These are phyloP conservation scores for Phenganax stokvisi DNA, from an alignment of 92 coral and sea anemone genomes.

Conservation along the genomic window DNA sequence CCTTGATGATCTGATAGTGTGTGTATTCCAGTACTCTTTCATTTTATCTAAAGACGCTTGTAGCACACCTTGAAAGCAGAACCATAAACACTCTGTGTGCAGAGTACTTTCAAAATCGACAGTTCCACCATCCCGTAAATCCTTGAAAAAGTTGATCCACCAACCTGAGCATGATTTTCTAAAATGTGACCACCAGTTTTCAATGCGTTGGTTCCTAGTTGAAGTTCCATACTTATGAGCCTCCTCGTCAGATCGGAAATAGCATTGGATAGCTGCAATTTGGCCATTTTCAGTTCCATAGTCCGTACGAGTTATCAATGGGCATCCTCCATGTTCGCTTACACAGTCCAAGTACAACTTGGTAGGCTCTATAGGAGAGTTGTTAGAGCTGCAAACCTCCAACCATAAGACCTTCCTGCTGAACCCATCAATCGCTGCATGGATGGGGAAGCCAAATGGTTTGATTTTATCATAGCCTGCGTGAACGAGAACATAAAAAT, in stretches of 20 bases:
- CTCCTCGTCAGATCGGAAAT: too few relatives aligned
- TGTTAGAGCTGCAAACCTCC: constrained; percentile 11
- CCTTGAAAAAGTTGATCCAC: too few relatives aligned
- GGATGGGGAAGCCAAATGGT: constrained; percentile 11
- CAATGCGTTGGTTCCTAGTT: neutral
- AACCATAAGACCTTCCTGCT: neutral
- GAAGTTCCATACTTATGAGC: neutral
- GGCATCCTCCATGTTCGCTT: constrained; percentile 14
- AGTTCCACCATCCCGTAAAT: too few relatives aligned
- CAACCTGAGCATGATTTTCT: neutral
- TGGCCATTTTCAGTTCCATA: constrained; percentile 10
- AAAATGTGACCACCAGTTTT: constrained; percentile 4
- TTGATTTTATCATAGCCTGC: constrained; percentile 7
- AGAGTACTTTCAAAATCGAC: too few relatives aligned
- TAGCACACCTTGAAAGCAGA: too few relatives aligned
- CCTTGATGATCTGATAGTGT: too few relatives aligned
- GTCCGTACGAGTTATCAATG: constrained; percentile 6
- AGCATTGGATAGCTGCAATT: neutral
- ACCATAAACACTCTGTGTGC: too few relatives aligned
- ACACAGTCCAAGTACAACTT: constrained; percentile 12
- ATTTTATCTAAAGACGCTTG: too few relatives aligned
- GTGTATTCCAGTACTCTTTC: too few relatives aligned
- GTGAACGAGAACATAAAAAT: neutral
- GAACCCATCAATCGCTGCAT: neutral
- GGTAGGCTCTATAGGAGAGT: constrained; percentile 7